These are phyloP conservation scores for Nothocercus nigrocapillus DNA, from an alignment of 2,113 vertebrate genomes.

Conservation along the genomic window DNA sequence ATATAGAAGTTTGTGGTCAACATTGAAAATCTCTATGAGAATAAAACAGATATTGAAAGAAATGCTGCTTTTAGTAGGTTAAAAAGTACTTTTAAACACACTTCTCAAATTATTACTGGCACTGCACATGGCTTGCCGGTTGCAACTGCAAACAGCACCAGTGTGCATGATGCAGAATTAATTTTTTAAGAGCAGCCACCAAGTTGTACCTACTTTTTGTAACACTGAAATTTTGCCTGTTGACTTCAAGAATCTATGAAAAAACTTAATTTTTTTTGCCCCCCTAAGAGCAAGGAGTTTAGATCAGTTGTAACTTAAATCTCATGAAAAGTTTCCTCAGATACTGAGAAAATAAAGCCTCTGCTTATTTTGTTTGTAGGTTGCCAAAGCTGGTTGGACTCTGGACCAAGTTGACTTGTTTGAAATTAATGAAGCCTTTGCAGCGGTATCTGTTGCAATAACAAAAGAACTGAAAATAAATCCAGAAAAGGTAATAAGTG, in stretches of 20 bases:
- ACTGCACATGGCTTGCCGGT: accelerated
- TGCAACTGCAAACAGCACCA: neutral
- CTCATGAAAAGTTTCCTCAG: neutral
- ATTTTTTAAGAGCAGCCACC: neutral
- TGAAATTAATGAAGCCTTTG: constrained; percentile 97
- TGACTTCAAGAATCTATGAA: neutral
- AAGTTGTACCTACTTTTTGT: neutral
- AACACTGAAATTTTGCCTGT: neutral
- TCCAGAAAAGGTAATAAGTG: constrained; percentile 85
- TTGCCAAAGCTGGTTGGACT: constrained; percentile 91
- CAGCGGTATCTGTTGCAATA: constrained; percentile 85
- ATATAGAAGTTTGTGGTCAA: neutral
- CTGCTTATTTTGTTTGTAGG: constrained; percentile 64
- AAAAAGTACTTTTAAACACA: neutral
- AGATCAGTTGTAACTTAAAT: accelerated
- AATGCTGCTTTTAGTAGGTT: neutral
- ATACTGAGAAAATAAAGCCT: neutral
- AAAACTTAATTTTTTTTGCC: neutral
- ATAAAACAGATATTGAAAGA: neutral
- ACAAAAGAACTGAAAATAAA: constrained; percentile 89
- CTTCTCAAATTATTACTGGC: neutral
- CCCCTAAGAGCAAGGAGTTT: neutral
- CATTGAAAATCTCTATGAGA: neutral
- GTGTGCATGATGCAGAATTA: accelerated
- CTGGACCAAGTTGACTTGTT: constrained; percentile 90